A percentile compares a stretch with the other conserved stretches of the same genome.
These are phyloP conservation scores for Sinohyriopsis cumingii DNA, from an alignment of 2,888 invertebrate species.

Conservation along the genomic window DNA sequence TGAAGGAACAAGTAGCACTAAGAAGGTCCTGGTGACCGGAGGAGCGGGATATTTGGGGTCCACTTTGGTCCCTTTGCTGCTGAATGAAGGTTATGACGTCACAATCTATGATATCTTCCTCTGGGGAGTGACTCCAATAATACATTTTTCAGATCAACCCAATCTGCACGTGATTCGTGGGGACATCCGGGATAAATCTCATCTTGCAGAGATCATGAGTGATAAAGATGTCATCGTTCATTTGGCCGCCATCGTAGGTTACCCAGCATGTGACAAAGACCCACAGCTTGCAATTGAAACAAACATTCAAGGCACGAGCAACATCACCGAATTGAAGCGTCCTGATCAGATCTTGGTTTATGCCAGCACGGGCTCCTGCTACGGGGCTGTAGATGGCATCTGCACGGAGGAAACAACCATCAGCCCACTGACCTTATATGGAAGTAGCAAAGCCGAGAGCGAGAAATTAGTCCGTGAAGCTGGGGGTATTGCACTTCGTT, in stretches of 20 bases:
- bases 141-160: constrained; percentile 53
- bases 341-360: constrained; percentile 66
- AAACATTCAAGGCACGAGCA: constrained; percentile 66
- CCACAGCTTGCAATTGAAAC: constrained; percentile 60
- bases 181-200: constrained; percentile 60
- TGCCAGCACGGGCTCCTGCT: constrained; percentile 71
- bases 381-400: constrained; percentile 68
- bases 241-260: constrained; percentile 71
- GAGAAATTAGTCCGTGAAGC: constrained; percentile 58
- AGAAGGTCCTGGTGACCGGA: constrained; percentile 61
- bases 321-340: constrained; percentile 53
- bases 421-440: constrained; percentile 69
- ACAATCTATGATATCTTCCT: constrained; percentile 69
- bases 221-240: constrained; percentile 66
- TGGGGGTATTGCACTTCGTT: constrained; percentile 65
- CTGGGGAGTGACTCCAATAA: constrained; percentile 65
- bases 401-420: constrained; percentile 70
- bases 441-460: constrained; percentile 68
- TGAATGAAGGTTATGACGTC: constrained; percentile 66
- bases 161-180: constrained; percentile 54
- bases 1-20: too few relatives aligned
- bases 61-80: constrained; percentile 66
- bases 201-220: constrained; percentile 50
- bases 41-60: constrained; percentile 72
- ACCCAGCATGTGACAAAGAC: constrained; percentile 70